phyloP scores from a whole-genome alignment of 2,888 invertebrate genomes.

The Phyllotreta striolata region DNA sequence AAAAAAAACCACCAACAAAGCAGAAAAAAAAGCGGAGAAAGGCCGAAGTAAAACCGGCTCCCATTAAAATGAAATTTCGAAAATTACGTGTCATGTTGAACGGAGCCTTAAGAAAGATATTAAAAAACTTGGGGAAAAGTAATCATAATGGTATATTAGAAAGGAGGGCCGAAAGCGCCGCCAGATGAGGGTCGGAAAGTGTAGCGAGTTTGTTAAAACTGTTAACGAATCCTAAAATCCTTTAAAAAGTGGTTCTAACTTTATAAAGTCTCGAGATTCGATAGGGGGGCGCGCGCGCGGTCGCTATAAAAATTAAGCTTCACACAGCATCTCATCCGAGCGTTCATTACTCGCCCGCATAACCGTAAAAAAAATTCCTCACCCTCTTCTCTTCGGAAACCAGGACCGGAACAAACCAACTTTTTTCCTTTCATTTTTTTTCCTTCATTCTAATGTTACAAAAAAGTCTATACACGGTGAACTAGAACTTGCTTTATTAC shows the following conservation, averaged over 20 bases:
- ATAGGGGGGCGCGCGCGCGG: conserved; percentile 50
- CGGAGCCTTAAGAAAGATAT: conserved; percentile 56
- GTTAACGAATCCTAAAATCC: conserved; percentile 62
- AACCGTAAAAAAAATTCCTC: conserved; percentile 56
- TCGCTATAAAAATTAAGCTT: conserved; percentile 60
- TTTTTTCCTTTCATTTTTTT: neutral
- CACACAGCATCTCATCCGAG: conserved; percentile 55
- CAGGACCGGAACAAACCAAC: conserved; percentile 17
- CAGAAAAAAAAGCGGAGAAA: conserved; percentile 41
- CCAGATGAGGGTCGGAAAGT: conserved; percentile 52
- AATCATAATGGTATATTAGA: conserved; percentile 51
- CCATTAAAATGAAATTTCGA: conserved; percentile 56
- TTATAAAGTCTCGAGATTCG: conserved; percentile 58
- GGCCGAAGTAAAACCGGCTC: conserved; percentile 44
- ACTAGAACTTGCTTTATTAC: no score
- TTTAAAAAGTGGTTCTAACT: conserved; percentile 60
- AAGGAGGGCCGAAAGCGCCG: conserved; percentile 43
- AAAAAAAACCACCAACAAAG: conserved; percentile 49
- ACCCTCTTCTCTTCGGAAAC: conserved; percentile 39
- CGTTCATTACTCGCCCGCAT: conserved; percentile 59
- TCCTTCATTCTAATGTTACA: no score
- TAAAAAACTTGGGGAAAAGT: conserved; percentile 59
- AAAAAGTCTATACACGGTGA: no score
- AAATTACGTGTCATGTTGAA: conserved; percentile 58
- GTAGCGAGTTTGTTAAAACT: conserved; percentile 61